Percentiles rank a stretch among this genome's conserved stretches.
Evolutionary conservation across 2,113 vertebrate species (phyloP).

Genomic region (Coryphaenoides rupestris): DNA sequence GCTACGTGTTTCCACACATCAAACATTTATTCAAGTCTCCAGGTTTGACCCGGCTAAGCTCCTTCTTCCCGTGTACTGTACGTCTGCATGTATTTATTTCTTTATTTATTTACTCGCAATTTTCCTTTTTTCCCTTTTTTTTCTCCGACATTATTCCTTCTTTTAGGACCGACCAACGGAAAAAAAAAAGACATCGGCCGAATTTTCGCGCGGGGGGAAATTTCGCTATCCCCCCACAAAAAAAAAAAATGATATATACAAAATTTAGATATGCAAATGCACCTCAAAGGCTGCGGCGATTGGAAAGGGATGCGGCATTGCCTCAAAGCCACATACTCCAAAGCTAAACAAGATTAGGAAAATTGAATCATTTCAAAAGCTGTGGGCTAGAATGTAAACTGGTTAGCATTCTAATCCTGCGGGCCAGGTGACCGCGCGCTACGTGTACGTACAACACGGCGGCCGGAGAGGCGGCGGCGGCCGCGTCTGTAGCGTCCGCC

Average conservation of each 20-base stretch:
- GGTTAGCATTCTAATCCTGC: slow-evolving; percentile 73
- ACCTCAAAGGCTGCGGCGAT: slow-evolving; percentile 69
- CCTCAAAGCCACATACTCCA: slow-evolving; percentile 78
- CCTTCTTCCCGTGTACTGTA: slow-evolving; percentile 47
- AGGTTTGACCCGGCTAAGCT: slow-evolving; percentile 64
- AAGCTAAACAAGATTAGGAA: slow-evolving; percentile 83
- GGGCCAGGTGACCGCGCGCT: slow-evolving; percentile 69
- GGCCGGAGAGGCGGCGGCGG: slow-evolving; percentile 44
- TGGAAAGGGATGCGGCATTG: slow-evolving; percentile 74
- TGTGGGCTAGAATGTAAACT: slow-evolving; percentile 79
- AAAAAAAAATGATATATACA: slow-evolving; percentile 57
- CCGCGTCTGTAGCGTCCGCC: slow-evolving; percentile 27
- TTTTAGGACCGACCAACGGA: too few species aligned
- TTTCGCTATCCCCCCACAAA: slow-evolving; percentile 65
- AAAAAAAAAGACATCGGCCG: too few species aligned
- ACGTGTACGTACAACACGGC: slow-evolving; percentile 59
- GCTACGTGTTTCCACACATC: slow-evolving; percentile 62
- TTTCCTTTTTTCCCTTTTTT: too few species aligned
- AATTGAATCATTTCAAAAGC: slow-evolving; percentile 81
- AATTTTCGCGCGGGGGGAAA: too few species aligned
- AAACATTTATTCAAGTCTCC: slow-evolving; percentile 73
- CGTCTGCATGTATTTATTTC: not conserved
- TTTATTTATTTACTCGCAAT: slow-evolving; percentile 31
- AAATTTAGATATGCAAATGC: slow-evolving; percentile 77
- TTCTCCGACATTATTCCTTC: too few species aligned